Conservation (phyloP, 2,797 vertebrate genomes). For the Anableps anableps region DNA sequence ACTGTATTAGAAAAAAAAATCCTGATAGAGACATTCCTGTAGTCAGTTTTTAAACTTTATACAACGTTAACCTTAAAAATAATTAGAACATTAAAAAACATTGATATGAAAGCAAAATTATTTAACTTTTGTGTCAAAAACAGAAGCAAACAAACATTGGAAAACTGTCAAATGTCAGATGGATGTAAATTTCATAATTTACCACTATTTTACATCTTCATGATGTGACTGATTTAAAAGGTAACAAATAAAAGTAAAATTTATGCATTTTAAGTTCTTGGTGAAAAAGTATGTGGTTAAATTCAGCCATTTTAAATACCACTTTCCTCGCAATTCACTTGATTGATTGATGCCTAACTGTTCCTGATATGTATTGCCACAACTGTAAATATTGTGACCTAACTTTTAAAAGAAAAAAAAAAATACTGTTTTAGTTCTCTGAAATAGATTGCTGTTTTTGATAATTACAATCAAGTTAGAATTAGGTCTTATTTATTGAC, state of each 20-base stretch:
- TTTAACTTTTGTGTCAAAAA: no score
- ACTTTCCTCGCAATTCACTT: neutral
- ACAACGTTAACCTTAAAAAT: neutral
- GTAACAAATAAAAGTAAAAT: neutral
- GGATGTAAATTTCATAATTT: no score
- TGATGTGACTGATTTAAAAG: neutral
- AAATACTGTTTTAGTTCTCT: neutral
- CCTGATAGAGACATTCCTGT: neutral
- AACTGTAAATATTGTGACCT: neutral
- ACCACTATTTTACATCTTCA: neutral
- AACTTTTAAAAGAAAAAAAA: neutral
- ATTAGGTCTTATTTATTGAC: constrained; percentile 17
- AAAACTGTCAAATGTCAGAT: no score
- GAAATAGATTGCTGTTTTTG: neutral
- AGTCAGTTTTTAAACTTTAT: neutral
- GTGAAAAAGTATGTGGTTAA: neutral
- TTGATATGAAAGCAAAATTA: no score
- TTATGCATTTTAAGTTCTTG: neutral
- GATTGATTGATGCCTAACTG: no score
- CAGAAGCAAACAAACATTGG: no score
- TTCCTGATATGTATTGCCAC: neutral
- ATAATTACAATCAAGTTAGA: neutral
- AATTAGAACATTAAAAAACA: neutral
- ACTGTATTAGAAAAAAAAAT: neutral
- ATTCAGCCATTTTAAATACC: neutral